Evolutionary conservation across 2,797 vertebrate species (phyloP).

Genomic region (Argentina silus): DNA sequence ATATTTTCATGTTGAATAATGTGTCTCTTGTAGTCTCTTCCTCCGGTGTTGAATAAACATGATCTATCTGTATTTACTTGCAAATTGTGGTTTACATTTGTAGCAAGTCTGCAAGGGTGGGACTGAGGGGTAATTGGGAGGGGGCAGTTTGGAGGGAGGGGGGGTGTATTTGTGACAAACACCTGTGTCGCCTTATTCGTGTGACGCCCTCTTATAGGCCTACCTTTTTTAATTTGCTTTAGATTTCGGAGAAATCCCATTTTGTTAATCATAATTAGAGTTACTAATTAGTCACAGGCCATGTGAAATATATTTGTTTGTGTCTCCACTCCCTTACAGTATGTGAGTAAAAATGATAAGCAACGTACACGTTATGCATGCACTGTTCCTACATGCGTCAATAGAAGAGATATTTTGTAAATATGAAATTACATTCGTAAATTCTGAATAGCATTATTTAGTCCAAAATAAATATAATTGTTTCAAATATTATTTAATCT

Average conservation of each 20-base stretch:
- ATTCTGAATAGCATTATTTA: no score
- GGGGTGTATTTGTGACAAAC: neutral
- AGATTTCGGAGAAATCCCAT: neutral
- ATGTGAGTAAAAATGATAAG: no score
- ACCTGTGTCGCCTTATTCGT: constrained; percentile 12
- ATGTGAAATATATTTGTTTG: no score
- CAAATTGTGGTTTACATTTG: constrained; percentile 12
- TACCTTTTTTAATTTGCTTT: neutral
- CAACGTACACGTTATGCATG: no score
- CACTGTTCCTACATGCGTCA: no score
- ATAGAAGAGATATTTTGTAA: no score
- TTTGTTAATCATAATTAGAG: neutral
- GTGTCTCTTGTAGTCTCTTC: neutral
- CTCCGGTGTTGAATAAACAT: constrained; percentile 5
- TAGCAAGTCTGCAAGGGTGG: constrained; percentile 6
- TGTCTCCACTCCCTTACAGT: no score
- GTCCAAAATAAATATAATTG: neutral
- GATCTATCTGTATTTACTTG: neutral
- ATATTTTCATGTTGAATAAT: neutral
- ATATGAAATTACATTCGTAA: no score
- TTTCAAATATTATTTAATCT: neutral
- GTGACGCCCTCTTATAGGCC: neutral
- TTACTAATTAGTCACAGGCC: no score
- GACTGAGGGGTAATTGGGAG: neutral
- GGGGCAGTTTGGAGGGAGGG: neutral